Evolutionary conservation across 2,888 invertebrate genomes (phyloP), one percentile per base, ranked within the genome.

Genomic region (Leucophenga maculata): DNA sequence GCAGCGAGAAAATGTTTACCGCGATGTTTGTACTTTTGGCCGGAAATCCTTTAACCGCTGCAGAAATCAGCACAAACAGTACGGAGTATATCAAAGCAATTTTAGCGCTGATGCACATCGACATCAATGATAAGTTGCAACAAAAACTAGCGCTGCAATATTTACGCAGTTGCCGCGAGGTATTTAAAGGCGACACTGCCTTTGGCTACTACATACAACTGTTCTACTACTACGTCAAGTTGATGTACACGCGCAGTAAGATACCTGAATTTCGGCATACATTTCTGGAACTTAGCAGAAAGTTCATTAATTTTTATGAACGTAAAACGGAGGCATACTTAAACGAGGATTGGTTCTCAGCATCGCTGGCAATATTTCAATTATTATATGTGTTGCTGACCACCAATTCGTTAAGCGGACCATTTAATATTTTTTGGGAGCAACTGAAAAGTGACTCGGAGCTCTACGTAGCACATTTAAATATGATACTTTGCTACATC

Each of bases 141-240:
- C 75, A 75, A 31, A 77, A 80, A 39, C 60, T 79, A 14, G 68
- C 76, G 1, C 54, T 84, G 22, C 76, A 75, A 46, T 69, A 84
- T 32, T 70, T 87, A 3, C 78, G 77, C n/a, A 69, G 76, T 32
- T 84, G 80, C 32, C 81, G 80, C 2, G 78, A 77, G 6, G 69
- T 78, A 0, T 74, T 85, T 52, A 79, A 81, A 59, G 69, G 68
- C 6, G 62, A 78, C 4, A 73, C 77, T 6, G 52, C 73, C 0
- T 77, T 82, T 6, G 69, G 73, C 3, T 78, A 83, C 67, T 73
- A 70, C 1, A 67, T 85, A 1, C 78, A 78, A 16, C 60, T 85
- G 39, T 70, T 86, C 1, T 85, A 88, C 68, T 85, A 83, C 66
- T 81, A 84, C 44, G 60, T 85, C 0, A 88, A 86, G 69, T 44